Base-by-base conservation (phyloP, 2,888 invertebrate genomes). In the Dioctria rufipes region DNA sequence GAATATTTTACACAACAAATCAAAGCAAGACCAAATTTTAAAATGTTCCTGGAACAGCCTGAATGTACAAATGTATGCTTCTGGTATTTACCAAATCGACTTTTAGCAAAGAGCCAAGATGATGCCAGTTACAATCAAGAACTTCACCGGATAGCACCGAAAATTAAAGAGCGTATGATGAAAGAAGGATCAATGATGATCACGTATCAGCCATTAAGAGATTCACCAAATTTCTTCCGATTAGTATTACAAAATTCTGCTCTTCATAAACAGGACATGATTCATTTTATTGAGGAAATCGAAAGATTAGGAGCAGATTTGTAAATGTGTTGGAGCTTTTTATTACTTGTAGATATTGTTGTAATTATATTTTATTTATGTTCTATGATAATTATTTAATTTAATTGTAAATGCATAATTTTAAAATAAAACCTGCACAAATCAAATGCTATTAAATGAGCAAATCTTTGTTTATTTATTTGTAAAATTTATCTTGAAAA, bases 61-160 rank as follows among this genome's bases (percentile, higher is more conserved):
- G 96, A 98, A 89, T 98, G 95, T 87, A 96, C 97, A 3, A 98
- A 98, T 87, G 93, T 98, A 6, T 97, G 97, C 89, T 99, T 99
- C 88, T 98, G 98, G 98, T 98, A 97, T 87, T 89, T 97, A 11
- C 98, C 98, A 0, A 92, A 92, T n/a, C 94, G 92, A 86, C 90
- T 93, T 83, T 3, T 63, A n/a, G 37, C 9, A n/a, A 91, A 92
- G 83, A 81, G 84, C 8, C 46, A 37, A 13, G 63, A 63, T 43
- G 73, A 73, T 11, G 25, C 25, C 25, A 49, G 49, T 46, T 42
- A 67, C 40, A 42, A 58, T 13, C 91, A 89, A 67, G 89, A 86
- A 83, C 88, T 96, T 71, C 93, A 96, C 87, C 93, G 92, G 89
- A 92, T 98, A 63, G 98, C 98, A 0, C 98, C 98, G 0, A 94